These are phyloP conservation scores for Oscheius sp. DNA, from an alignment of 2,888 invertebrate genomes.

Conservation along the genomic window DNA sequence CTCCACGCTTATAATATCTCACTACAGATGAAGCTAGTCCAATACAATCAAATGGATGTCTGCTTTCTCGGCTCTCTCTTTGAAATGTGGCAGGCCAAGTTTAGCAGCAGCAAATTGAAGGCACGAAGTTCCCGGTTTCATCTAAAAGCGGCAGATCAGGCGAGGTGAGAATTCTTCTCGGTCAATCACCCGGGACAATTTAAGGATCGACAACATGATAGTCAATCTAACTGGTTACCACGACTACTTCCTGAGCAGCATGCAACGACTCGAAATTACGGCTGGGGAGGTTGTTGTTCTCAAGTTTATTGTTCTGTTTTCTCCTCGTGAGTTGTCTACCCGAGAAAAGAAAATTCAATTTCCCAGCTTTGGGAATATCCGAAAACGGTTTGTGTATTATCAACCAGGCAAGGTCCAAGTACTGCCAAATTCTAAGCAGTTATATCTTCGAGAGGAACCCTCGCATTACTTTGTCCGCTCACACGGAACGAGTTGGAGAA, in stretches of 20 bases:
- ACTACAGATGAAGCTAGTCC: slow-evolving; percentile 20
- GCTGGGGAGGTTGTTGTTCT: slow-evolving; percentile 10
- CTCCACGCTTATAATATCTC: not conserved
- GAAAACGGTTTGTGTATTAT: slow-evolving; percentile 1
- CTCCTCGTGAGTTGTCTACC: slow-evolving; percentile 4
- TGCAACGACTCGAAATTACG: not conserved
- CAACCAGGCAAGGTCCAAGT: slow-evolving; percentile 11
- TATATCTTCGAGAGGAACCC: slow-evolving; percentile 6
- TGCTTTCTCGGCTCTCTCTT: not conserved
- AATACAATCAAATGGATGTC: slow-evolving; percentile 3
- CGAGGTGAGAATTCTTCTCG: not conserved
- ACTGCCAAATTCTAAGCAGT: slow-evolving; percentile 6
- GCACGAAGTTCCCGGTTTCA: not conserved
- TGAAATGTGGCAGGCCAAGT: slow-evolving; percentile 10
- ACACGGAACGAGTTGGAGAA: not conserved
- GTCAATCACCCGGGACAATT: not conserved
- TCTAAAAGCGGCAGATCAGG: not conserved
- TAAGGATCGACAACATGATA: not conserved
- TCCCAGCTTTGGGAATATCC: slow-evolving; percentile 17
- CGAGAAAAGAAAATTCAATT: not conserved
- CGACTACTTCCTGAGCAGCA: not conserved
- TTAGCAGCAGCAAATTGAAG: not conserved
- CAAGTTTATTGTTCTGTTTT: slow-evolving; percentile 9
- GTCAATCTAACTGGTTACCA: not conserved
- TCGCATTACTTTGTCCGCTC: not conserved